These are phyloP conservation scores for Chrysoperla carnea DNA, from an alignment of 1,140 invertebrate species.

Conservation along the genomic window DNA sequence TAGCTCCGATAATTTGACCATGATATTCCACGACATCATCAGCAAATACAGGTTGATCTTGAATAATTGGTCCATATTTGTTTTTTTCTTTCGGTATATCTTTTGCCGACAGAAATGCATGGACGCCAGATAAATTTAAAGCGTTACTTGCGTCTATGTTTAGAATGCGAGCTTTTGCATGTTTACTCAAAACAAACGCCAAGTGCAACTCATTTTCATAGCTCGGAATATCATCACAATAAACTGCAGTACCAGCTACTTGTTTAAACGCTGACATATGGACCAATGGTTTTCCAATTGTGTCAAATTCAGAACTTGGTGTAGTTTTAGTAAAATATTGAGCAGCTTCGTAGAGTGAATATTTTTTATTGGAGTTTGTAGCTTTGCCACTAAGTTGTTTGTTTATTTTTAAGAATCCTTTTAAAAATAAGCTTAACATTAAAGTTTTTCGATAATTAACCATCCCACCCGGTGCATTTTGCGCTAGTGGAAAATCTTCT, in stretches of 20 bases:
- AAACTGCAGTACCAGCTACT: conserved; percentile 79
- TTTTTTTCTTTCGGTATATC: conserved; percentile 45
- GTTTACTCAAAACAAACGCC: conserved; percentile 57
- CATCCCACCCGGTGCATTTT: conserved; percentile 80
- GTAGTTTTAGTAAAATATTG: conserved; percentile 60
- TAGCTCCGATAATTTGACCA: conserved; percentile 61
- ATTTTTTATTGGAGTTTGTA: conserved; percentile 37
- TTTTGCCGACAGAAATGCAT: conserved; percentile 50
- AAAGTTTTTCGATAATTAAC: conserved; percentile 65
- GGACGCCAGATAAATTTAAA: conserved; percentile 52
- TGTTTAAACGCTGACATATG: conserved; percentile 78
- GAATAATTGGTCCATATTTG: conserved; percentile 44
- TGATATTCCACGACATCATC: conserved; percentile 46
- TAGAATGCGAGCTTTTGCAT: conserved; percentile 62
- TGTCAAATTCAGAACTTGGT: conserved; percentile 40
- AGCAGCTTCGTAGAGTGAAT: conserved; percentile 43
- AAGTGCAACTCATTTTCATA: conserved; percentile 57
- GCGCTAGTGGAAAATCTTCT: conserved; percentile 56
- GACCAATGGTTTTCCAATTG: conserved; percentile 65
- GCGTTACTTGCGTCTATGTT: conserved; percentile 55
- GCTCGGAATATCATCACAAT: conserved; percentile 74
- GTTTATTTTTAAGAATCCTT: conserved; percentile 60
- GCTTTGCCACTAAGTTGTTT: conserved; percentile 26
- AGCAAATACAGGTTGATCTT: conserved; percentile 65
- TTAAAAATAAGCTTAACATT: conserved; percentile 77